Conservation (phyloP, 1,140 invertebrate species). For the Platyscapa corneri region DNA sequence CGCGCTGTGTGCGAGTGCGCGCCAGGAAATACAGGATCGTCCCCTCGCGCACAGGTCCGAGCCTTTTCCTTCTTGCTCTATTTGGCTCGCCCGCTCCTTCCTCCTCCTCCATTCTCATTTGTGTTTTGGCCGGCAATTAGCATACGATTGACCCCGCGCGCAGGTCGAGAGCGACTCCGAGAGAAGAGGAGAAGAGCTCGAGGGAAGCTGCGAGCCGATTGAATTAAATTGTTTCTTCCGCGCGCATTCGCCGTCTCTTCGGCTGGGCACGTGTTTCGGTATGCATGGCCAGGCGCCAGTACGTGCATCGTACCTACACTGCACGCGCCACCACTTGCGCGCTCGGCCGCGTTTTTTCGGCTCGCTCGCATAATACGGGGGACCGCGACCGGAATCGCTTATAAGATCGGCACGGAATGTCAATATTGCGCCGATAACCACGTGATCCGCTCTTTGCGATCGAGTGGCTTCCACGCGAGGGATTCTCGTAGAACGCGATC, state of each 20-base stretch:
- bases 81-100: constrained; percentile 38
- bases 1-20: not conserved
- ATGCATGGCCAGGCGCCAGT: too few relatives aligned
- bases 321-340: too few relatives aligned
- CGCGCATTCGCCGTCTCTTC: not conserved
- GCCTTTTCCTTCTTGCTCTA: constrained; percentile 44
- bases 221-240: constrained; percentile 62
- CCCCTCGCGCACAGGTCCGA: constrained; percentile 46
- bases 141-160: constrained; percentile 73
- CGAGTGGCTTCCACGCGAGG: not conserved
- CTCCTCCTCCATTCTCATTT: constrained; percentile 57
- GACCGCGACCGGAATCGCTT: not conserved
- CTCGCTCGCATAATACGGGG: not conserved
- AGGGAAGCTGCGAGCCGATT: constrained; percentile 57
- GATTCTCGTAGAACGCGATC: not conserved
- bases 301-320: too few relatives aligned
- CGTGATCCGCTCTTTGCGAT: not conserved
- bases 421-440: not conserved
- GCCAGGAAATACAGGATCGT: constrained; percentile 50
- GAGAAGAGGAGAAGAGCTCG: constrained; percentile 50
- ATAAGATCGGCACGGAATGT: not conserved
- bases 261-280: too few relatives aligned
- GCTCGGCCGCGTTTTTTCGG: not conserved
- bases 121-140: constrained; percentile 74
- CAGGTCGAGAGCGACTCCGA: constrained; percentile 47